A percentile compares a stretch with the other conserved stretches of the same genome.
These are phyloP conservation scores for Dasyornis broadbenti DNA, from an alignment of 2,113 vertebrate species.

Conservation along the genomic window DNA sequence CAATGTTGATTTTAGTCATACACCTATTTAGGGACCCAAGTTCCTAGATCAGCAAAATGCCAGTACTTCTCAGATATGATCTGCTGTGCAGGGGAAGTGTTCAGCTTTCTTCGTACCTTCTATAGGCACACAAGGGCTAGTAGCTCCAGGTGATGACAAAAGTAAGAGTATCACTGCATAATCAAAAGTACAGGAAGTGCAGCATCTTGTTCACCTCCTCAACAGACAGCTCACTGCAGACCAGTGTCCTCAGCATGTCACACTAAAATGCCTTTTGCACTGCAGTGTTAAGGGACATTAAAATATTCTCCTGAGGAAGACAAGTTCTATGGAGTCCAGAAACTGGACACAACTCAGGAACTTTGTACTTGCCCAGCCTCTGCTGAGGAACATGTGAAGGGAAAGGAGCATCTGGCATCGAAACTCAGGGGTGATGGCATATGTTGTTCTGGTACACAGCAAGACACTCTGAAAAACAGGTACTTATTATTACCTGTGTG, in stretches of 20 bases:
- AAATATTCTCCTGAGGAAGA: neutral
- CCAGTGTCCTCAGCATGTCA: neutral
- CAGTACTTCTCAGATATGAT: neutral
- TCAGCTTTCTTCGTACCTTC: neutral
- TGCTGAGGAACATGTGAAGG: neutral
- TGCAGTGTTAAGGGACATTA: neutral
- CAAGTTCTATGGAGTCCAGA: neutral
- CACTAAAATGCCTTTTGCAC: neutral
- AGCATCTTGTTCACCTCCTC: neutral
- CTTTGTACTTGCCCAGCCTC: neutral
- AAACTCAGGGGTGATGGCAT: neutral
- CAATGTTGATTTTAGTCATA: neutral
- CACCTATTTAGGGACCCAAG: neutral
- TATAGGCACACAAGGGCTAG: neutral
- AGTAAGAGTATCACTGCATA: neutral
- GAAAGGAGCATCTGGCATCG: neutral
- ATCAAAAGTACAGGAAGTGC: neutral
- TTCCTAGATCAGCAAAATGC: neutral
- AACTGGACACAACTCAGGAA: neutral
- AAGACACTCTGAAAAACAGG: neutral
- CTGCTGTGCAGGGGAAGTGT: neutral
- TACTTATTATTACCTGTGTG: constrained; percentile 77
- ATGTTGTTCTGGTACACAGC: neutral
- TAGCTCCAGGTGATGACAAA: neutral
- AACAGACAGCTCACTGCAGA: neutral